Percentiles rank a stretch among this genome's conserved stretches.
phyloP scores from a whole-genome alignment of 2,797 vertebrate species.

The Coregonus ussuriensis region DNA sequence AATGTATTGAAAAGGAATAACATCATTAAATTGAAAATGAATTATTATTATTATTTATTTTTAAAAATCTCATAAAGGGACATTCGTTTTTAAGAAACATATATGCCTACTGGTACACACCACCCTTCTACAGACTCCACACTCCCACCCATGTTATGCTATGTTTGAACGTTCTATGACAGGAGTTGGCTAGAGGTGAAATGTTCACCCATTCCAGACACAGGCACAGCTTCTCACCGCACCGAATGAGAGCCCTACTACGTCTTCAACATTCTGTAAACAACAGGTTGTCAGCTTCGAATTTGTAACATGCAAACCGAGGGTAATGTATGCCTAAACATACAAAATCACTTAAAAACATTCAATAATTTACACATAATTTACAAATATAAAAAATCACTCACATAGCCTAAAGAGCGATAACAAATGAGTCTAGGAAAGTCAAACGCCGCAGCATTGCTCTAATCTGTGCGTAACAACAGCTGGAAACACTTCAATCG shows the following conservation, averaged over 20 bases:
- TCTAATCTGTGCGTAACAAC: slow-evolving; percentile 33
- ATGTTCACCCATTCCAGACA: not conserved
- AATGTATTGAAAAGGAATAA: not conserved
- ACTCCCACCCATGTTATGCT: not conserved
- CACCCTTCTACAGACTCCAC: not conserved
- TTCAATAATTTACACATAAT: not conserved
- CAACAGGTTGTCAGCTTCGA: not conserved
- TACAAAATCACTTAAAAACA: not conserved
- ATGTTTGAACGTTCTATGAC: not conserved
- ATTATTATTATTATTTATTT: not conserved
- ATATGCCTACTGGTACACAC: not conserved
- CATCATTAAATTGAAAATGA: not conserved
- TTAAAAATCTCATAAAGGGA: too few species aligned
- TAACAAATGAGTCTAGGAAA: not conserved
- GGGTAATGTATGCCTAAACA: too few species aligned
- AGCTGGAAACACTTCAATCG: slow-evolving; percentile 37
- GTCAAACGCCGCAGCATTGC: not conserved
- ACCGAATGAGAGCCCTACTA: not conserved
- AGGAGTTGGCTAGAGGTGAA: slow-evolving; percentile 4
- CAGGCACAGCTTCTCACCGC: not conserved
- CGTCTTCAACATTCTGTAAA: not conserved
- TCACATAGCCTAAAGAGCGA: not conserved
- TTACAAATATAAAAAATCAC: not conserved
- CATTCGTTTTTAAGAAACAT: too few species aligned
- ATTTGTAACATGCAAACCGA: not conserved